Conservation (phyloP, 1,140 invertebrate species). For the Luehdorfia chinensis region DNA sequence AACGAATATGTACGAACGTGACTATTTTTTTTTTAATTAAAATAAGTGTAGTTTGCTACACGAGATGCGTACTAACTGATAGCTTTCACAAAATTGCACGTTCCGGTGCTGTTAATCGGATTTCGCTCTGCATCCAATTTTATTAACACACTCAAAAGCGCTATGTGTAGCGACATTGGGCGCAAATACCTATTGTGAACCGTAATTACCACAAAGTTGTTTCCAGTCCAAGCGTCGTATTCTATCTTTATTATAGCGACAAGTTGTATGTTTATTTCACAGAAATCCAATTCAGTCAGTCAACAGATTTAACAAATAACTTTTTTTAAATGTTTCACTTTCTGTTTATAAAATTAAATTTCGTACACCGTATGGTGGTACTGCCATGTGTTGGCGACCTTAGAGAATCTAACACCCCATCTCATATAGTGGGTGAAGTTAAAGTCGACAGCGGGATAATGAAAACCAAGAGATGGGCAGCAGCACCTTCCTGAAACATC, state of each 20-base stretch:
- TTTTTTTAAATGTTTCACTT: too few relatives aligned
- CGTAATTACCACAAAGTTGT: constrained; percentile 27
- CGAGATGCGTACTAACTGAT: constrained; percentile 25
- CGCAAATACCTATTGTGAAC: constrained; percentile 19
- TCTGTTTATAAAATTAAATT: too few relatives aligned
- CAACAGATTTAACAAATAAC: too few relatives aligned
- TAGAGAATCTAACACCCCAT: too few relatives aligned
- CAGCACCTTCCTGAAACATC: too few relatives aligned
- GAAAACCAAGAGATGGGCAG: too few relatives aligned
- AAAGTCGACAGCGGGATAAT: too few relatives aligned
- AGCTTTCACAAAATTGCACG: constrained; percentile 30
- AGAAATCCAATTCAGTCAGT: too few relatives aligned
- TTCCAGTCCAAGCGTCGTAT: constrained; percentile 7
- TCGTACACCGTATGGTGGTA: too few relatives aligned
- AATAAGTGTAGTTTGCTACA: constrained; percentile 13
- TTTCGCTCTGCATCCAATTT: constrained; percentile 32
- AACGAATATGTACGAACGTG: neutral
- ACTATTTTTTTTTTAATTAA: constrained; percentile 12
- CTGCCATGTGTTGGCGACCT: too few relatives aligned
- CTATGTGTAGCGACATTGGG: constrained; percentile 16
- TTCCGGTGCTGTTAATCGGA: constrained; percentile 34
- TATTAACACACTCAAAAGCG: constrained; percentile 32
- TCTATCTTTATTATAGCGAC: constrained; percentile 12
- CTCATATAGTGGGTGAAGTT: too few relatives aligned
- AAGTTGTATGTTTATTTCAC: constrained; percentile 16